Conservation (phyloP, 2,797 vertebrate species). For the Heteromormyrus szaboi region DNA sequence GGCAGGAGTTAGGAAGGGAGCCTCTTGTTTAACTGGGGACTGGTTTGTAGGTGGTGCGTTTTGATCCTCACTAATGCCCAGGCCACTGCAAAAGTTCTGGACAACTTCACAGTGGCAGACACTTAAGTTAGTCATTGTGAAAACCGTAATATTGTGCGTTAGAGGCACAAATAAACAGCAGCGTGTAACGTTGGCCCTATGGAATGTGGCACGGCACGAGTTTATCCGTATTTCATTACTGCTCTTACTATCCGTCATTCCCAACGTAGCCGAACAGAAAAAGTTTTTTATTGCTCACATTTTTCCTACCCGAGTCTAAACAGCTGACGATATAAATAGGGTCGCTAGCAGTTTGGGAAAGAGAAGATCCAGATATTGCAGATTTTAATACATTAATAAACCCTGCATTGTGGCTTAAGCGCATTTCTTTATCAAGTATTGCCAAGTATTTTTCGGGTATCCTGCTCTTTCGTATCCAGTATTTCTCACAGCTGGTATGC, state of each 20-base stretch:
- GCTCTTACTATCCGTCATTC: not conserved
- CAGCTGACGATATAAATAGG: not conserved
- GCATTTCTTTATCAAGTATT: not conserved
- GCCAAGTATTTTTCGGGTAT: not conserved
- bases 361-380: not conserved
- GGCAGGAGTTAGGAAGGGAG: not conserved
- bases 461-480: not conserved
- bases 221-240: not conserved
- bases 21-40: not conserved
- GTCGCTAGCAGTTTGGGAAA: not conserved
- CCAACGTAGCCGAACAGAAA: not conserved
- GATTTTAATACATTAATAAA: not conserved
- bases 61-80: not conserved
- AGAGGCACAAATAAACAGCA: not conserved
- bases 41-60: not conserved
- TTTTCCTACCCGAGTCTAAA: not conserved
- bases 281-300: not conserved
- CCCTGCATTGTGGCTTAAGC: not conserved
- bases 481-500: not conserved
- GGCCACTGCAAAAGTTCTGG: not conserved
- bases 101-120: not conserved
- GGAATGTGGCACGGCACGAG: not conserved
- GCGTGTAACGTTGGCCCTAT: not conserved
- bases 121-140: not conserved
- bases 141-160: not conserved